Percentiles rank a stretch among this genome's conserved stretches.
These are phyloP conservation scores for Argyrosomus japonicus DNA, from an alignment of 2,113 vertebrate genomes.

Conservation along the genomic window DNA sequence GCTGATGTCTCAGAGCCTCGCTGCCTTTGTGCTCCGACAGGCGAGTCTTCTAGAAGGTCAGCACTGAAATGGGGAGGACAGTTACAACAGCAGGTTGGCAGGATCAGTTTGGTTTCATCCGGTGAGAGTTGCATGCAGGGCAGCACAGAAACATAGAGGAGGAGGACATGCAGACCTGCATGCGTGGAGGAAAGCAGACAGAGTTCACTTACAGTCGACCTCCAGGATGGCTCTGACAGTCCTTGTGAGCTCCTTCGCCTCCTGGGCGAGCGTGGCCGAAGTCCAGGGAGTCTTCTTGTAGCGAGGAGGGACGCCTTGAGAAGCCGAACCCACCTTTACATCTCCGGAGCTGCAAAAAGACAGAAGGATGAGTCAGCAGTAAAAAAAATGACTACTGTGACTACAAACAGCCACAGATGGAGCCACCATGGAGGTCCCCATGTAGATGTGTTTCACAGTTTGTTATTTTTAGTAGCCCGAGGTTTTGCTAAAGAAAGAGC, in stretches of 20 bases:
- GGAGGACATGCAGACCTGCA: conserved; percentile 40
- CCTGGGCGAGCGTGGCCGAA: conserved; percentile 83
- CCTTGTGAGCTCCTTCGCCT: conserved; percentile 89
- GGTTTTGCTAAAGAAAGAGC: not conserved
- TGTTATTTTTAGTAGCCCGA: not conserved
- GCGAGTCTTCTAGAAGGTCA: conserved; percentile 71
- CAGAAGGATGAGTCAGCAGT: not conserved
- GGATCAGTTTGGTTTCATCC: conserved; percentile 27
- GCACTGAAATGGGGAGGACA: conserved; percentile 71
- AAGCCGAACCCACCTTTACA: conserved; percentile 72
- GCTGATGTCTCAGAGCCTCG: conserved; percentile 9
- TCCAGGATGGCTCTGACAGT: conserved; percentile 89
- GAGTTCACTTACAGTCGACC: conserved; percentile 89
- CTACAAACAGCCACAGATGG: not conserved
- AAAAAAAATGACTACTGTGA: not conserved
- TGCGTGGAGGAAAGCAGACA: not conserved
- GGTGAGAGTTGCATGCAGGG: conserved; percentile 50
- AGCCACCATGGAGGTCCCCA: not conserved
- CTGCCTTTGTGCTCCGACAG: conserved; percentile 6
- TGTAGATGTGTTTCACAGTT: not conserved
- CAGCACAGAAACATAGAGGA: conserved; percentile 27
- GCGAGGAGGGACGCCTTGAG: conserved; percentile 74
- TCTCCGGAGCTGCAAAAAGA: conserved; percentile 69
- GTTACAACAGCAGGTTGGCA: conserved; percentile 26
- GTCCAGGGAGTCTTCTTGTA: conserved; percentile 80